Percentiles rank a stretch among this genome's conserved stretches.
Conservation (phyloP, 2,113 vertebrate species). For the Falco punctatus region DNA sequence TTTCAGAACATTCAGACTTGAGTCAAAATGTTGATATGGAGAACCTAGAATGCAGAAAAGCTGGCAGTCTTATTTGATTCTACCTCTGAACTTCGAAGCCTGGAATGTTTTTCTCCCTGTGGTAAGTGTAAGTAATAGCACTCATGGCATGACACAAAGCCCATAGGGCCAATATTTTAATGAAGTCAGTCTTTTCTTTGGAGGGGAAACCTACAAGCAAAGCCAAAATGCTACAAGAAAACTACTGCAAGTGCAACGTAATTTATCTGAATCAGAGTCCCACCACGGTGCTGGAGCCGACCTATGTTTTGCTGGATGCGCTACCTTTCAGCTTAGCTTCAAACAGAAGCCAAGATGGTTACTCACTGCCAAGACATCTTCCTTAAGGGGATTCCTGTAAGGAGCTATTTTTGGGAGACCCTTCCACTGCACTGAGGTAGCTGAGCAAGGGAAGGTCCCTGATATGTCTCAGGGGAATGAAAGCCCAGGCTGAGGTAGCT, state of each 20-base stretch:
- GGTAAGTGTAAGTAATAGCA: neutral
- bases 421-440: neutral
- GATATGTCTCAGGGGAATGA: neutral
- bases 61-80: neutral
- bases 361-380: neutral
- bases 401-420: neutral
- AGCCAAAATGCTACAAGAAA: slow-evolving; percentile 25
- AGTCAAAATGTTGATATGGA: neutral
- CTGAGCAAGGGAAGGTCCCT: neutral
- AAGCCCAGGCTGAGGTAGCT: neutral
- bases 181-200: slow-evolving; percentile 21
- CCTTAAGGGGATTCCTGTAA: neutral
- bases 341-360: neutral
- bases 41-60: neutral
- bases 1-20: neutral
- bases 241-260: neutral
- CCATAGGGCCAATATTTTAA: neutral
- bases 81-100: neutral
- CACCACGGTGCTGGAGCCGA: neutral
- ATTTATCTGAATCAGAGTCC: neutral
- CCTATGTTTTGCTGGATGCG: neutral
- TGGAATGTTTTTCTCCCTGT: neutral
- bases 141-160: neutral
- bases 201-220: neutral
- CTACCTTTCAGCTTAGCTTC: neutral